Base-by-base conservation (phyloP, 2,888 invertebrate species). In the Trissolcus japonicus region DNA sequence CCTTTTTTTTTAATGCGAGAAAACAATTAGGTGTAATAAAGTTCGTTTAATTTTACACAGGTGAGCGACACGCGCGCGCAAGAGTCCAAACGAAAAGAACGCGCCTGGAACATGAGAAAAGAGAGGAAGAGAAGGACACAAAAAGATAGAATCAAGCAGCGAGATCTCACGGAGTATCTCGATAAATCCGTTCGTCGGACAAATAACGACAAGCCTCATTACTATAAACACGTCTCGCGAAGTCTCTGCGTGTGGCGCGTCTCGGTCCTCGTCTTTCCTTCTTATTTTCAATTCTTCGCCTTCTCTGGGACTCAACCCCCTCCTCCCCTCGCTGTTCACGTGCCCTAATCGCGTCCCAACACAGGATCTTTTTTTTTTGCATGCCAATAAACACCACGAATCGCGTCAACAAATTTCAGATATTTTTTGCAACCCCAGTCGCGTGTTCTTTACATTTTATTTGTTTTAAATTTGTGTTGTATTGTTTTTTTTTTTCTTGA, bases 171-270 rank as follows among this genome's bases (percentile, higher is more conserved):
- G 79, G 80, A 82, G 79, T 82, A 83, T 83, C 83, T 81, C 84
- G 82, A 84, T 85, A 85, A 85, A 84, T 85, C 84, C 82, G 78
- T 78, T 83, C 82, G 81, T 82, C 85, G 87, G 87, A 88, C 87
- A 88, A 88, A 88, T 88, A 88, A 88, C 87, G 87, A 88, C 87
- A 88, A 87, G 88, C 86, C 87, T 88, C 88, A 88, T 88, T 88
- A 88, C 88, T 88, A 88, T 88, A 88, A 88, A 86, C 85, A 81
- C 83, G 83, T 83, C 83, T 78, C 68, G 73, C 72, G 78, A 55
- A 61, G 72, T 73, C 79, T 79, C 76, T 76, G 76, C 79, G 76
- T 79, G 79, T 79, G 79, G 79, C 73, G 62, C 79, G 75, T 50
- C 25, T 66, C 79, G 78, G 76, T 79, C 73, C 72, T 77, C 69